phyloP scores from a whole-genome alignment of 2,797 vertebrate genomes.

The Nannoperca obscura region DNA sequence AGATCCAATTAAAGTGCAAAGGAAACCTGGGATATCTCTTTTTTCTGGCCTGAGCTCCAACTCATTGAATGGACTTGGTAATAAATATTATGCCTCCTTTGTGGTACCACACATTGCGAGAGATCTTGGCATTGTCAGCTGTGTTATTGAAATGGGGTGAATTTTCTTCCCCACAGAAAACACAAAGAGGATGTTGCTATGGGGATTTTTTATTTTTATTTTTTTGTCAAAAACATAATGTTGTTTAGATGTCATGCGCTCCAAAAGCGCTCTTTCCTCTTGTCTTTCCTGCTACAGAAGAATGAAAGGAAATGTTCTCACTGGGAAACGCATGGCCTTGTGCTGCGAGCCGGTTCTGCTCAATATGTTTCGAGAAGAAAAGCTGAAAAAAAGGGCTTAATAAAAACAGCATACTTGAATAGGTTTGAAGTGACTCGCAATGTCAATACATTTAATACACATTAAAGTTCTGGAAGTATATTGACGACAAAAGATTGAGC shows the following conservation, averaged over 20 bases:
- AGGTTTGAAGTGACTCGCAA: neutral
- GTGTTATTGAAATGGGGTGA: conserved; percentile 51
- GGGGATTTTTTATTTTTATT: conserved; percentile 64
- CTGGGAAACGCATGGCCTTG: conserved; percentile 53
- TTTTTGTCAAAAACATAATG: conserved; percentile 67
- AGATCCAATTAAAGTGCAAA: conserved; percentile 58
- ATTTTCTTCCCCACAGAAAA: conserved; percentile 58
- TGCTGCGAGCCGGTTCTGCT: conserved; percentile 34
- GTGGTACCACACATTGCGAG: conserved; percentile 12
- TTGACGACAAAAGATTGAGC: neutral
- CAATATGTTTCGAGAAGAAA: conserved; percentile 43
- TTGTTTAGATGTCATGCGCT: conserved; percentile 70
- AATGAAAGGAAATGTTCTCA: conserved; percentile 82
- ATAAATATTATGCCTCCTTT: conserved; percentile 36
- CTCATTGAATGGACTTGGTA: conserved; percentile 25
- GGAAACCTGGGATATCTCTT: conserved; percentile 34
- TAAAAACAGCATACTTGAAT: conserved; percentile 16
- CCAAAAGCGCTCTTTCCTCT: conserved; percentile 65
- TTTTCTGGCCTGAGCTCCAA: conserved; percentile 12
- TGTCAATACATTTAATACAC: neutral
- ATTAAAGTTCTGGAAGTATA: neutral
- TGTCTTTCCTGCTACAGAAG: conserved; percentile 76
- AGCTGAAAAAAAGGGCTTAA: conserved; percentile 18
- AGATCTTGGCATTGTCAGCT: conserved; percentile 53
- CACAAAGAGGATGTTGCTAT: conserved; percentile 65